A percentile compares a stretch with the other conserved stretches of the same genome.
phyloP scores from a whole-genome alignment of 2,113 vertebrate genomes.

The Oreochromis aureus region DNA sequence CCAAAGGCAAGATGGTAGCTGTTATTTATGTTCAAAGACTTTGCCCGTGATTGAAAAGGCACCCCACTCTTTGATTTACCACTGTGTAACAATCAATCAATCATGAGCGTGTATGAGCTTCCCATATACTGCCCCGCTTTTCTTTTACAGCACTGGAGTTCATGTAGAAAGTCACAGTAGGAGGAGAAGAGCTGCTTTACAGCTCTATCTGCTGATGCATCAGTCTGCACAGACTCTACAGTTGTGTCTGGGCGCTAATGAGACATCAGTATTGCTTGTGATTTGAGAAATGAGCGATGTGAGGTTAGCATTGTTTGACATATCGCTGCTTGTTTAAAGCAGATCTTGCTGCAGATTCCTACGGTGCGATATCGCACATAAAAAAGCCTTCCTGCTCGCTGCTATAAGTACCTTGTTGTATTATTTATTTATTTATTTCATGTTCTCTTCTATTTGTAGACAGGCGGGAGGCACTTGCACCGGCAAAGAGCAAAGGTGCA shows the following conservation, averaged over 20 bases:
- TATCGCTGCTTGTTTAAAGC: neutral
- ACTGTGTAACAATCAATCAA: slow-evolving; percentile 47
- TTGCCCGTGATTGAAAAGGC: slow-evolving; percentile 47
- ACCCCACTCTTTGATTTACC: slow-evolving; percentile 35
- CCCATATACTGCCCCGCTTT: neutral
- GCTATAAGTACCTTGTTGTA: neutral
- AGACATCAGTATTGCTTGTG: neutral
- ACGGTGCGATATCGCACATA: neutral
- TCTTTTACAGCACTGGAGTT: neutral
- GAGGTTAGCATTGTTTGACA: slow-evolving; percentile 11
- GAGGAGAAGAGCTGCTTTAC: neutral
- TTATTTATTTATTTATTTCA: neutral
- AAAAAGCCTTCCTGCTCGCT: neutral
- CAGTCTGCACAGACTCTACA: neutral
- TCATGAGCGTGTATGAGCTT: slow-evolving; percentile 6
- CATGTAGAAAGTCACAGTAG: neutral
- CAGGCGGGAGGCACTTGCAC: neutral
- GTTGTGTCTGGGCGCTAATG: neutral
- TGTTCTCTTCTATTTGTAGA: neutral
- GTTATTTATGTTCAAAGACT: slow-evolving; percentile 57
- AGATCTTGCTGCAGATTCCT: neutral
- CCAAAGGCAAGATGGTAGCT: slow-evolving; percentile 24
- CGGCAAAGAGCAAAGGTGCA: neutral
- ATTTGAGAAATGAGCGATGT: neutral
- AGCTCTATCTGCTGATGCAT: neutral